Evolutionary conservation across 2,113 vertebrate species (phyloP).

Genomic region (Menura novaehollandiae): DNA sequence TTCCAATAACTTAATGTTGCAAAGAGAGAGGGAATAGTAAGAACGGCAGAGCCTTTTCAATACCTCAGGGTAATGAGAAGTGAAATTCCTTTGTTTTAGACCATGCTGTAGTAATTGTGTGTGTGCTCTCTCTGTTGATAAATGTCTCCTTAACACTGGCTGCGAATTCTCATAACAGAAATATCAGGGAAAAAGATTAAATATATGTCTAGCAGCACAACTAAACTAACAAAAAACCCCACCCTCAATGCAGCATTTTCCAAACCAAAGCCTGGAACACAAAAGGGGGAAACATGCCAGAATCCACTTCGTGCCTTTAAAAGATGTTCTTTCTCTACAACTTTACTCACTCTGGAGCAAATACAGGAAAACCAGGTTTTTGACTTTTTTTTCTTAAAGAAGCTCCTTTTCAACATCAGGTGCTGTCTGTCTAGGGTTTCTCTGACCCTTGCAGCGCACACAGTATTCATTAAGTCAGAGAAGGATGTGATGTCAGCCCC

Average conservation of each 20-base stretch:
- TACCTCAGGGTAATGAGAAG: neutral
- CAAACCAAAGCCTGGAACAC: neutral
- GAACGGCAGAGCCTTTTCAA: neutral
- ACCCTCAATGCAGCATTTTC: neutral
- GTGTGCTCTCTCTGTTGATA: neutral
- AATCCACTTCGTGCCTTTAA: neutral
- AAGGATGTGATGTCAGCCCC: neutral
- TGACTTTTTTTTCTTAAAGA: neutral
- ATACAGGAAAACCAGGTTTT: neutral
- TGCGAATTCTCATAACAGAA: neutral
- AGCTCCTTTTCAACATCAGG: neutral
- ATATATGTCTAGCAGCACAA: neutral
- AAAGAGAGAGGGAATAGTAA: neutral
- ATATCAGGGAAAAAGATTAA: neutral
- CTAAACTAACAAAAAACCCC: neutral
- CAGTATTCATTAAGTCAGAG: neutral
- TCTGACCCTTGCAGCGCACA: neutral
- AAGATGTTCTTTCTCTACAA: neutral
- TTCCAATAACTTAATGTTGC: neutral
- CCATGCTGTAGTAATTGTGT: neutral
- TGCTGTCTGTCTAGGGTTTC: neutral
- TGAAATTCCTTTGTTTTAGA: neutral
- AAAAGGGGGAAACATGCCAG: neutral
- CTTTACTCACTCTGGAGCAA: neutral
- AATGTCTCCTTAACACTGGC: neutral